Base-by-base conservation (phyloP, 2,888 invertebrate species). In the Trissolcus japonicus region DNA sequence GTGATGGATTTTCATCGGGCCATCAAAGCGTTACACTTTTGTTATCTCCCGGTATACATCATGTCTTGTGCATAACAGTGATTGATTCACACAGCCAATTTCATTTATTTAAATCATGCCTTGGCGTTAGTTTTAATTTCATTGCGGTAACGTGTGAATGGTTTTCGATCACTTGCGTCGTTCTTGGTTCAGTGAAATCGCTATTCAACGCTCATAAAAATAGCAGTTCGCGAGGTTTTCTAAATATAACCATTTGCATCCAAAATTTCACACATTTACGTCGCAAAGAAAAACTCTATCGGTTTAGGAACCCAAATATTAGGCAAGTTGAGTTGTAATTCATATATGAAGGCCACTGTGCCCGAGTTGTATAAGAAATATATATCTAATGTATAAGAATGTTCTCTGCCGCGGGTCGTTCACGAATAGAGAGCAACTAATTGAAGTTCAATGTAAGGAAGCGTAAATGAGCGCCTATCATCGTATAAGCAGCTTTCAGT, bases 391-490 rank as follows among this genome's bases (percentile, higher is more conserved):
- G n/a, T 43, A 43, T 13, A 25, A 25, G 25, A 25, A 25, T 25
- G 9, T 35, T 35, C 0, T 2, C 35, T 35, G 46, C 29, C 54
- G 17, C 54, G 17, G 14, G 43, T 21, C 13, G 4, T 25, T 43
- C 1, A 40, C 29, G 43, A 68, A 25, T 57, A 43, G 54, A 61
- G 54, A 51, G 17, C 61, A 21, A 16, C 78, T 77, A 79, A 83
- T 83, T 83, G 83, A 83, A 82, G 83, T 83, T 83, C 82, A 81
- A 79, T 79, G 80, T 81, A 79, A 82, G 78, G 80, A 74, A 78
- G 72, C 61, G 21, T 50, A 50, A 61, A 61, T 66, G 67, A 80
- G 76, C 60, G 73, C 80, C 76, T 79, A 35, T 80, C 78, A 79
- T 76, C 51, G 79, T 75, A 35, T 35, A 65, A 67, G 63, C 63